Base-by-base conservation (phyloP, 2,888 invertebrate species). In the Hoplodrina blanda region DNA sequence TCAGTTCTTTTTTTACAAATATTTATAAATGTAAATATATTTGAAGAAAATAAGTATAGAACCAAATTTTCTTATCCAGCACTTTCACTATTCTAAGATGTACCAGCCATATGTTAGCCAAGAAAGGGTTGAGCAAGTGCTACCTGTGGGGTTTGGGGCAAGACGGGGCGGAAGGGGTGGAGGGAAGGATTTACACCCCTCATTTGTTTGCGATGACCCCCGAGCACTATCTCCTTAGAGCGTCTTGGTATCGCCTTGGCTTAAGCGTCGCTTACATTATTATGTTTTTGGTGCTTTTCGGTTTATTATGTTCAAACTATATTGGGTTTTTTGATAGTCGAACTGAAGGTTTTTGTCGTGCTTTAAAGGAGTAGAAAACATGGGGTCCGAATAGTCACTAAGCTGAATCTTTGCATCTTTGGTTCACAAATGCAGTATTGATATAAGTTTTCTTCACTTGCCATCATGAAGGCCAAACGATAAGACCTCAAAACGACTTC, bases 121-220 rank as follows among this genome's bases (percentile, higher is more conserved):
- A 94, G 94, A 94, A 95, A 95, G 95, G 95, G 95, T 95, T 94
- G 92, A 93, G 94, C 91, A 92, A 91, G 92, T 90, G 88, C 91
- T 92, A 93, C 93, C 93, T 92, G 91, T 83, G 87, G 89, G 86
- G 90, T 85, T 67, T 67, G 76, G 84, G 76, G 76, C 46, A 41
- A 52, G 19, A 19, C 6, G 83, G 88, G 85, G 89, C 10, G 65
- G 78, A 76, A 76, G 84, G 82, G 84, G 87, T 83, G 82, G 79
- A 64, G 90, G 92, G 93, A 94, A 91, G 96, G 96, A 96, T 96
- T 96, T 96, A 96, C 96, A 95, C 96, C 95, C 96, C 96, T 97
- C 97, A 96, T 97, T 97, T 97, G 96, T 97, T 97, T 97, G 96
- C 96, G 96, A 96, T 97, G 97, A 97, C 96, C 96, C 96, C 95